A percentile compares a stretch with the other conserved stretches of the same genome.
These are phyloP conservation scores for Chrysina gloriosa DNA, from an alignment of 2,888 invertebrate genomes.

Conservation along the genomic window DNA sequence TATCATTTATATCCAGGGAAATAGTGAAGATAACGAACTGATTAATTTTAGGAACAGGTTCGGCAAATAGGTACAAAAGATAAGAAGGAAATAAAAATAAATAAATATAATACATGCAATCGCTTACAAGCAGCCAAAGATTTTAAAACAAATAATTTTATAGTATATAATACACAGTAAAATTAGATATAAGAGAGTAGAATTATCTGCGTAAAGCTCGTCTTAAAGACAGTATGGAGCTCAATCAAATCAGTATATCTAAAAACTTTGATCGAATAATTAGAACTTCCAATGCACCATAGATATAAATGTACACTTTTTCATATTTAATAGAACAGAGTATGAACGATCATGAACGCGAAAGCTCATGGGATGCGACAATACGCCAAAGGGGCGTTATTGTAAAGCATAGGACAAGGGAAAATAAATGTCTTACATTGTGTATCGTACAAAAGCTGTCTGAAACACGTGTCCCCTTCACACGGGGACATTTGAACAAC, in stretches of 20 bases:
- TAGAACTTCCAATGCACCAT: neutral
- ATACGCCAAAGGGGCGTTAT: slow-evolving; percentile 23
- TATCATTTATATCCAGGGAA: no score
- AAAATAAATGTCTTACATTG: slow-evolving; percentile 49
- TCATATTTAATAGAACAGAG: slow-evolving; percentile 29
- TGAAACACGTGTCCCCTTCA: slow-evolving; percentile 49
- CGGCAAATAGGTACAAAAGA: no score
- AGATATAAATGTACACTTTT: slow-evolving; percentile 8
- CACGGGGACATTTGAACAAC: slow-evolving; percentile 43
- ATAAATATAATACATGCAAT: no score
- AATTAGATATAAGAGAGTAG: no score
- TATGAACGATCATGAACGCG: slow-evolving; percentile 31
- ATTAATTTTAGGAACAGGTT: no score
- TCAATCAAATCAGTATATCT: no score
- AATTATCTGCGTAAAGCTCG: no score
- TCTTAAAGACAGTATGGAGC: no score
- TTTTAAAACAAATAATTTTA: neutral
- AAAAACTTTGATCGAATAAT: no score
- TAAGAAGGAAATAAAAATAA: no score
- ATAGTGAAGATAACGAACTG: no score
- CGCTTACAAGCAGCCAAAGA: neutral
- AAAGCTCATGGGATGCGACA: slow-evolving; percentile 18
- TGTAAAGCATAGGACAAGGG: slow-evolving; percentile 40
- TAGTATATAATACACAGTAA: no score
- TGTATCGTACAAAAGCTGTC: slow-evolving; percentile 49